These are phyloP conservation scores for Drosophila bifasciata DNA, from an alignment of 1,140 invertebrate species.

Conservation along the genomic window DNA sequence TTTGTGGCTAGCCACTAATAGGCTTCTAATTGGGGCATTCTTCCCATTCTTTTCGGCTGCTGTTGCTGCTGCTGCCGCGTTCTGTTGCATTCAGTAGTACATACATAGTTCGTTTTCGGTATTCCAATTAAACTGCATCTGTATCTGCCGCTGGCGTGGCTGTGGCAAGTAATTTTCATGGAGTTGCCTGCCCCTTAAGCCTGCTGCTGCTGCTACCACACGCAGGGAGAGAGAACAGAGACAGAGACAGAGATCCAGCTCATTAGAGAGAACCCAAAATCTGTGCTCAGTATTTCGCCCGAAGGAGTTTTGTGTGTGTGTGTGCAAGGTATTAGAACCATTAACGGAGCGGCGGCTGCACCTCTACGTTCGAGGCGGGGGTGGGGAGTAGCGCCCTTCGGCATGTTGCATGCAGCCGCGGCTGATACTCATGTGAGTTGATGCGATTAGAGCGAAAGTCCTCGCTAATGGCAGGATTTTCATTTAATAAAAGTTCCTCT, in stretches of 20 bases:
- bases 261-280: constrained; percentile 50
- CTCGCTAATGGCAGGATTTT: too few species aligned
- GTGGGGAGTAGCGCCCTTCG: not conserved
- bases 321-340: constrained; percentile 40
- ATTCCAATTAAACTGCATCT: constrained; percentile 76
- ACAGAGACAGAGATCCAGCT: constrained; percentile 24
- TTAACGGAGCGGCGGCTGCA: too few species aligned
- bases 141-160: constrained; percentile 54
- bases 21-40: constrained; percentile 69
- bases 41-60: not conserved
- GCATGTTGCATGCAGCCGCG: not conserved
- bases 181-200: not conserved
- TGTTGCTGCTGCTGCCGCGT: constrained; percentile 15
- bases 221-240: too few species aligned
- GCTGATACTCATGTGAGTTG: constrained; percentile 11
- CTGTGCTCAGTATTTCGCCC: constrained; percentile 26
- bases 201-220: too few species aligned
- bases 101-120: too few species aligned
- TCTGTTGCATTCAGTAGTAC: constrained; percentile 14
- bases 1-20: constrained; percentile 50
- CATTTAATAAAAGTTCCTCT: too few species aligned
- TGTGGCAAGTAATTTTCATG: constrained; percentile 59
- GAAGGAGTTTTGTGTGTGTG: constrained; percentile 1
- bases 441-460: too few species aligned
- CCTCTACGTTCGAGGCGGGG: too few species aligned